Evolutionary conservation across 1,140 invertebrate genomes (phyloP), one percentile per base, ranked within the genome.

Genomic region (Pseudoatta argentina): DNA sequence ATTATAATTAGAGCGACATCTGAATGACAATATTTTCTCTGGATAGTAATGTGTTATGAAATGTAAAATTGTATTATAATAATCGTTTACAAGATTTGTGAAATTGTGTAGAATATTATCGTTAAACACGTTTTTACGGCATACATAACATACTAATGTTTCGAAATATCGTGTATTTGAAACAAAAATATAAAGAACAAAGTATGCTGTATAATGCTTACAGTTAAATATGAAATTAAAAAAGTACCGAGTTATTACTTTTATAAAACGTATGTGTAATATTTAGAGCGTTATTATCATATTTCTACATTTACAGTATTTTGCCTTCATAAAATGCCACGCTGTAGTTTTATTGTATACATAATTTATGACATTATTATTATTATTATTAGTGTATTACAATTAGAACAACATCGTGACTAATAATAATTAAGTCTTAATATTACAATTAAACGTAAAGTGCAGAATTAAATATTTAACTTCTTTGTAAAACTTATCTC

Each of bases 1-100:
- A 30, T 83, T 75, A 63, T 48, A 83, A 81, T 73, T 73, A 73
- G 63, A 21, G n/a, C 3, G 67, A 82, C 55, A 55, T 27, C 7
- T 21, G 24, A 83, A 61, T 30, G 34, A 59, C 59, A 44, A 59
- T 61, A 48, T 79, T 66, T 69, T 55, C 3, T 21, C 16, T 53
- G 12, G 14, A 27, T 64, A 73, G 18, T n/a, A 64, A 61, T 61
- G 61, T 44, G 34, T 67, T 21, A 21, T 2, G 10, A 55, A 55
- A 16, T 10, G 4, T 3, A 5, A 48, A 21, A 48, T 14, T 2
- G 14, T 18, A 44, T 44, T 67, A 0, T 12, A 55, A 24, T 55
- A 24, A 24, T 39, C 55, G 18, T 67, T 30, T 21, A 8, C 27
- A 16, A 67, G 30, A n/a, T 14, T 7, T n/a, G 57, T n/a, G 27